Percentiles rank a stretch among this genome's conserved stretches.
phyloP scores from a whole-genome alignment of 2,888 invertebrate species.

The Tachina lurida region DNA sequence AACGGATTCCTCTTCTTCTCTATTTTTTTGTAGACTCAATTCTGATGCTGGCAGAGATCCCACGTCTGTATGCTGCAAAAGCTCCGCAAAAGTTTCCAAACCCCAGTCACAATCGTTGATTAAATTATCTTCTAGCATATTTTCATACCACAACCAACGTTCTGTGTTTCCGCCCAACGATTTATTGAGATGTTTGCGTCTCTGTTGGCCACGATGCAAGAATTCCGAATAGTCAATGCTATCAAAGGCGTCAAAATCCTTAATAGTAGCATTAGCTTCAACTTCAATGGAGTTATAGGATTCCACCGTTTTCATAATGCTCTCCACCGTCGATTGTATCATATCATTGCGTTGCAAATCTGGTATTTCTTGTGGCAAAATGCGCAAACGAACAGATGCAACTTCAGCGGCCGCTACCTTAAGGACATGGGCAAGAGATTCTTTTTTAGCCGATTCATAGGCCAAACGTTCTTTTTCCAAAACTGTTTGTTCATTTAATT shows the following conservation, averaged over 20 bases:
- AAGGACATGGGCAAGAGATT: conserved; percentile 76
- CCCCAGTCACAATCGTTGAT: conserved; percentile 78
- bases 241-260: conserved; percentile 74
- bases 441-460: conserved; percentile 81
- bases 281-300: conserved; percentile 74
- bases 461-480: conserved; percentile 88
- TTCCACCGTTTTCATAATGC: conserved; percentile 73
- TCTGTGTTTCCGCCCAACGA: conserved; percentile 80
- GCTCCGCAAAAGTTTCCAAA: conserved; percentile 69
- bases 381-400: conserved; percentile 78
- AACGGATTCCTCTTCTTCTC: background rate
- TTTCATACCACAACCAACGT: conserved; percentile 77
- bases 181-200: conserved; percentile 79
- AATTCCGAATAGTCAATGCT: conserved; percentile 79
- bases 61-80: conserved; percentile 48
- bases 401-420: conserved; percentile 78
- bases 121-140: conserved; percentile 71
- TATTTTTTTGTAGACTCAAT: conserved; percentile 10
- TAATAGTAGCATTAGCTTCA: conserved; percentile 74
- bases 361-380: conserved; percentile 83
- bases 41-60: conserved; percentile 37
- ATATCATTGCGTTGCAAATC: conserved; percentile 79
- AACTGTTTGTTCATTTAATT: conserved; percentile 85
- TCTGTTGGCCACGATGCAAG: conserved; percentile 78
- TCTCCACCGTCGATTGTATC: conserved; percentile 76